phyloP scores from a whole-genome alignment of 2,113 vertebrate species.

The Ginglymostoma cirratum region DNA sequence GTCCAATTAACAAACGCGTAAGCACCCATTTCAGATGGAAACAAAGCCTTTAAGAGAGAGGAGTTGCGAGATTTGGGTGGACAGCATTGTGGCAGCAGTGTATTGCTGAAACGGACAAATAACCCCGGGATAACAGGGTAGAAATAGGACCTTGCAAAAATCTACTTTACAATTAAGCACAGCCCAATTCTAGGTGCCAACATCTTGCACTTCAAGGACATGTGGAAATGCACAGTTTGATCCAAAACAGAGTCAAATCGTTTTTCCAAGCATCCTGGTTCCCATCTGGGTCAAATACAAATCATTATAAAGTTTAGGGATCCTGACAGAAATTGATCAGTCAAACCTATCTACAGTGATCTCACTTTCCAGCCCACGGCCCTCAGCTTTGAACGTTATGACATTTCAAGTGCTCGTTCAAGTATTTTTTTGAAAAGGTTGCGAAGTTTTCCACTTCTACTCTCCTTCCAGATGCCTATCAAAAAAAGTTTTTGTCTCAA shows the following conservation, averaged over 20 bases:
- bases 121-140: background rate
- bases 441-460: too few relatives aligned
- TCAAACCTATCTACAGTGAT: too few relatives aligned
- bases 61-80: background rate
- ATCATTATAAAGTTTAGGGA: background rate
- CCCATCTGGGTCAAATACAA: too few relatives aligned
- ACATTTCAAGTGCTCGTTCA: too few relatives aligned
- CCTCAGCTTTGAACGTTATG: too few relatives aligned
- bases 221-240: background rate
- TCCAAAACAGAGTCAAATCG: background rate
- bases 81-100: background rate
- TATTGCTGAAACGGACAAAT: background rate
- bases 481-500: too few relatives aligned
- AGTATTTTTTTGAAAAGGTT: too few relatives aligned
- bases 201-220: background rate
- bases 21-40: background rate
- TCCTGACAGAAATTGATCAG: background rate
- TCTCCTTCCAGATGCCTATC: too few relatives aligned
- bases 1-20: background rate
- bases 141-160: background rate
- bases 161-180: background rate
- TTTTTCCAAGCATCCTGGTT: background rate
- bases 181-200: background rate
- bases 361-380: too few relatives aligned
- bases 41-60: background rate